Evolutionary conservation across 2,113 vertebrate species (phyloP).

Genomic region (Poecilia latipinna): DNA sequence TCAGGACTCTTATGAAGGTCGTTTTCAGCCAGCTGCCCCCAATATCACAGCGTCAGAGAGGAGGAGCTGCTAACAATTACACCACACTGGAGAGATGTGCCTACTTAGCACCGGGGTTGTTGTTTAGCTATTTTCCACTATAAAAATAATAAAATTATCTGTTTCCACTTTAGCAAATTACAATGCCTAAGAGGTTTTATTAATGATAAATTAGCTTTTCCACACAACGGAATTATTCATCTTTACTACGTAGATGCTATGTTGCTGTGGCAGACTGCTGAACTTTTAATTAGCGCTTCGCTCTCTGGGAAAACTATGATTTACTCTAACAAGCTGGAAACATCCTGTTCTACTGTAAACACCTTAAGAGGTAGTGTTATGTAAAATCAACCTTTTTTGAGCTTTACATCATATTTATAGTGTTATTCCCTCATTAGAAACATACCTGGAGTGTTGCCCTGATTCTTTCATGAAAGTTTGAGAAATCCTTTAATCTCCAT

Average conservation of each 20-base stretch:
- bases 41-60: slow-evolving; percentile 14
- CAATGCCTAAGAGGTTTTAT: background rate
- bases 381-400: too few relatives aligned
- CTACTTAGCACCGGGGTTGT: background rate
- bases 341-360: background rate
- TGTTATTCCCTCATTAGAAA: too few relatives aligned
- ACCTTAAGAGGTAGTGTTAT: too few relatives aligned
- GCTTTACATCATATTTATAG: too few relatives aligned
- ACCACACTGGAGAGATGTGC: slow-evolving; percentile 16
- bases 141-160: background rate
- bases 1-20: slow-evolving; percentile 53
- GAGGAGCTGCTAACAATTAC: slow-evolving; percentile 1
- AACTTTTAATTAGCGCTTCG: background rate
- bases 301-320: background rate
- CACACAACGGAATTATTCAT: background rate
- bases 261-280: background rate
- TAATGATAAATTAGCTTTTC: background rate
- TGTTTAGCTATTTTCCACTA: background rate
- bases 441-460: too few relatives aligned
- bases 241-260: background rate
- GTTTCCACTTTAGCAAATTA: background rate
- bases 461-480: too few relatives aligned
- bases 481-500: too few relatives aligned
- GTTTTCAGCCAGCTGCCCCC: slow-evolving; percentile 42
- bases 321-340: background rate